Evolutionary conservation across 2,888 invertebrate species (phyloP), one percentile per base, ranked within the genome.

Genomic region (Cyrtodaria siliqua): DNA sequence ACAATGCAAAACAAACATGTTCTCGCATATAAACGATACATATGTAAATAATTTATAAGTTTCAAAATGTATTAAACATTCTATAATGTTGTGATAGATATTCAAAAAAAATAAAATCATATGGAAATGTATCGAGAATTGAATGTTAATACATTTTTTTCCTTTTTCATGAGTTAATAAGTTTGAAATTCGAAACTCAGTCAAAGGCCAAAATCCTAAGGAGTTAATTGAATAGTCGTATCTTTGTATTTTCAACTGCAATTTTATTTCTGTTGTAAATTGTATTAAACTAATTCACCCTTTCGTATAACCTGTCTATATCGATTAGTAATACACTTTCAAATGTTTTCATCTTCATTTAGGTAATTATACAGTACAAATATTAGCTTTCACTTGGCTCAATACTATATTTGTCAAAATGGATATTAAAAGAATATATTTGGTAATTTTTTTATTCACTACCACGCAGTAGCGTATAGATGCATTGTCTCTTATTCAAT

Each of bases 161-260:
- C 33, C 12, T 33, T 33, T 33, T 33, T 49, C 66, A 33, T 56
- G 49, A 44, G 44, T 49, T 56, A 66, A 66, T 66, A 56, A 49
- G 56, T 47, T 26, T 16, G 66, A 23, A 66, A 66, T 66, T 56
- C 47, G 66, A 66, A 55, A 66, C 66, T 56, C 44, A 0, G 23
- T 49, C 20, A 49, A 56, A 26, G 27, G 12, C 42, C 23, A 44
- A 33, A 20, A n/a, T n/a, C 69, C 27, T 55, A 56, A 40, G 27
- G 69, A 26, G 61, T 49, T 62, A 70, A 70, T 70, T 70, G 56
- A 47, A 66, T 57, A 56, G 55, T 49, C 33, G 38, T 69, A 55
- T 42, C 47, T 44, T 56, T 49, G 44, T 23, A 62, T 62, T 62
- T 70, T 44, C 29, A 33, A 44, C 6, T 44, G 6, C 20, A 44